Evolutionary conservation across 2,113 vertebrate genomes (phyloP).

Genomic region (Python bivittatus): DNA sequence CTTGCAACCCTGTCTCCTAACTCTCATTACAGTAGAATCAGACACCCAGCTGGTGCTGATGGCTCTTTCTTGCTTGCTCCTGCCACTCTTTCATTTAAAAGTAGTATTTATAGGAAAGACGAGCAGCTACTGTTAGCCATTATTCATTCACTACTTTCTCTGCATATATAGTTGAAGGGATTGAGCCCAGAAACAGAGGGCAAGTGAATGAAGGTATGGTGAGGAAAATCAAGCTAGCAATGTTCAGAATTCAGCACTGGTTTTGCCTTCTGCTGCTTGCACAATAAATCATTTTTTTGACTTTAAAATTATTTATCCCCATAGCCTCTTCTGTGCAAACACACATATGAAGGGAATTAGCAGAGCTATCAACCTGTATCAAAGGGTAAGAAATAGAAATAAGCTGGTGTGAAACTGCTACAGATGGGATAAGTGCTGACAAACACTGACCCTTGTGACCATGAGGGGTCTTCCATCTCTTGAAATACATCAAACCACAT

Average conservation of each 20-base stretch:
- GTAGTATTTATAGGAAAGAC: too few relatives aligned
- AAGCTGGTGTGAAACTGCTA: constrained; percentile 19
- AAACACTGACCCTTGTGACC: not conserved
- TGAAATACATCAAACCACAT: not conserved
- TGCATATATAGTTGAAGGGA: too few relatives aligned
- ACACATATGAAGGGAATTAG: constrained; percentile 33
- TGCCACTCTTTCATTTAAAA: not conserved
- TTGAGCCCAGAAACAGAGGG: not conserved
- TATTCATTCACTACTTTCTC: too few relatives aligned
- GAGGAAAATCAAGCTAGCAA: not conserved
- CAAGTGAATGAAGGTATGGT: not conserved
- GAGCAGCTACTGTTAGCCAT: not conserved
- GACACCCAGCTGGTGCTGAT: not conserved
- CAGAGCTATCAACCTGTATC: constrained; percentile 36
- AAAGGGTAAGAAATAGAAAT: constrained; percentile 49
- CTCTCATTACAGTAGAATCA: not conserved
- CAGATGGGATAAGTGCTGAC: not conserved
- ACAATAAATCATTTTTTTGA: constrained; percentile 26
- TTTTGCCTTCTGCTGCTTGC: constrained; percentile 10
- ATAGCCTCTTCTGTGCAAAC: constrained; percentile 46
- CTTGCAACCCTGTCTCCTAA: not conserved
- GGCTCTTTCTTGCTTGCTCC: not conserved
- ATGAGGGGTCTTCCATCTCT: constrained; percentile 24
- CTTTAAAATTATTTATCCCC: constrained; percentile 28
- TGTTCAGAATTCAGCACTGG: not conserved